phyloP scores from a whole-genome alignment of 2,113 vertebrate genomes.

The Caloenas nicobarica region DNA sequence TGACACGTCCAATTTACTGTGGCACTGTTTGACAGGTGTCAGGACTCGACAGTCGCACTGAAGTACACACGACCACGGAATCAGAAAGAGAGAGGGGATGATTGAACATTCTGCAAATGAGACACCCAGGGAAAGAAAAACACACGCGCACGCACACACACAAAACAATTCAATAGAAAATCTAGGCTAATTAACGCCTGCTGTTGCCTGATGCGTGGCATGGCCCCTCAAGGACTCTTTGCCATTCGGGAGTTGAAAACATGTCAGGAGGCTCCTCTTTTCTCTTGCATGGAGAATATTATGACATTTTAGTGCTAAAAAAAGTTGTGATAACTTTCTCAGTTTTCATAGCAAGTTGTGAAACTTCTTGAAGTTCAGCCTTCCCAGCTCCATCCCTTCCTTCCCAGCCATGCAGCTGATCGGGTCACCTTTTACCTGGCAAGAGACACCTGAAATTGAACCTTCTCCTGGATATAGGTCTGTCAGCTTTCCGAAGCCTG shows the following conservation, averaged over 20 bases:
- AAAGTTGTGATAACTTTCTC: not conserved
- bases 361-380: not conserved
- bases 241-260: constrained; percentile 49
- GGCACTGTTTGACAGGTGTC: constrained; percentile 70
- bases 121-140: constrained; percentile 61
- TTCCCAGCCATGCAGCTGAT: not conserved
- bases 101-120: constrained; percentile 70
- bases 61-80: constrained; percentile 2
- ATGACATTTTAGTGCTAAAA: constrained; percentile 34
- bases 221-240: constrained; percentile 57
- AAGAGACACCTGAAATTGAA: fast-evolving
- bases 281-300: not conserved
- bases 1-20: constrained; percentile 71
- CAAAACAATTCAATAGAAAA: constrained; percentile 6
- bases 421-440: not conserved
- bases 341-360: not conserved
- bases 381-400: not conserved
- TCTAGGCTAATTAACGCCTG: constrained; percentile 41
- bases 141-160: not conserved
- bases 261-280: constrained; percentile 54
- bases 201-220: not conserved
- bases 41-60: constrained; percentile 34
- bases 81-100: constrained; percentile 20
- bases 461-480: fast-evolving
- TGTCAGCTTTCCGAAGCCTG: too few relatives aligned